A percentile compares a stretch with the other conserved stretches of the same genome.
Evolutionary conservation across 2,797 vertebrate species (phyloP).

Genomic region (Falco concolor): DNA sequence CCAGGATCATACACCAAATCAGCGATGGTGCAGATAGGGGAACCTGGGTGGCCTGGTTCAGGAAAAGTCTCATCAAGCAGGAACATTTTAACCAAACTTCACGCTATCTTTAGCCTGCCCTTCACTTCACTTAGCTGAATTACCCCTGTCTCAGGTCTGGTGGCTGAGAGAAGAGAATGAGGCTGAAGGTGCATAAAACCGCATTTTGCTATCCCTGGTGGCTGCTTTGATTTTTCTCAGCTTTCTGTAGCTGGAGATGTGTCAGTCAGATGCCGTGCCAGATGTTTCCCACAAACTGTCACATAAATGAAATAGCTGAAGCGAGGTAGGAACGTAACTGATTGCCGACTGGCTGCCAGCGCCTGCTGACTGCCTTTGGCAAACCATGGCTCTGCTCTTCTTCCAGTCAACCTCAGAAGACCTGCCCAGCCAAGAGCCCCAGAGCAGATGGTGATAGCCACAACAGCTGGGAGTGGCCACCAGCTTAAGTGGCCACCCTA

Average conservation of each 20-base stretch:
- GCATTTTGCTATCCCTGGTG: not conserved
- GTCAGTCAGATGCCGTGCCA: conserved; percentile 52
- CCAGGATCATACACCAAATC: not conserved
- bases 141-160: not conserved
- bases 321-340: not conserved
- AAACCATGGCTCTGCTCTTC: not conserved
- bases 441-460: not conserved
- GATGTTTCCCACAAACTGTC: conserved; percentile 41
- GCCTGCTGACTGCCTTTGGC: not conserved
- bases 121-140: not conserved
- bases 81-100: not conserved
- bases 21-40: not conserved
- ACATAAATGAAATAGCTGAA: conserved; percentile 5
- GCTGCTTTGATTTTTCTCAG: conserved; percentile 40
- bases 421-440: not conserved
- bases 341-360: not conserved
- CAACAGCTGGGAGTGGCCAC: not conserved
- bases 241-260: conserved; percentile 5
- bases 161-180: not conserved
- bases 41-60: not conserved
- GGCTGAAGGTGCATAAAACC: not conserved
- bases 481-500: not conserved
- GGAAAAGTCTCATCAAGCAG: not conserved
- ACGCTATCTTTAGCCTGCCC: not conserved
- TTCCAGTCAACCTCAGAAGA: not conserved